Conservation (phyloP, 1,140 invertebrate species). For the Zophobas morio region DNA sequence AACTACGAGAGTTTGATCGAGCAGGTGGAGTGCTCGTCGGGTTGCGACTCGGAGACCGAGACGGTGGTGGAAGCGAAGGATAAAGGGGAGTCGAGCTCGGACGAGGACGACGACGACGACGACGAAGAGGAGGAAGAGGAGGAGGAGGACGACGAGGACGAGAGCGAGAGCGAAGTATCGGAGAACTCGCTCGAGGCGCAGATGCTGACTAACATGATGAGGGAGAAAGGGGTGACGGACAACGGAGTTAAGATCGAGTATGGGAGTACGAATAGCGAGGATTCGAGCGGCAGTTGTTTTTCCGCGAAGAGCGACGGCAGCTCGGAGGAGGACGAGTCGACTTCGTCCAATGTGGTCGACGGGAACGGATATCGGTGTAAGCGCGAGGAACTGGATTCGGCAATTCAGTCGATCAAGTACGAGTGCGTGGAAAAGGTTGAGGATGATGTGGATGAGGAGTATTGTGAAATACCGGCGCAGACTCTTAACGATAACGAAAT, state of each 20-base stretch:
- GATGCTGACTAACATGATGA: slow-evolving; percentile 55
- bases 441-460: slow-evolving; percentile 55
- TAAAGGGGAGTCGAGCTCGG: slow-evolving; percentile 51
- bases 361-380: slow-evolving; percentile 49
- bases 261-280: slow-evolving; percentile 47
- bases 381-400: slow-evolving; percentile 62
- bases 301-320: slow-evolving; percentile 45
- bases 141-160: slow-evolving; percentile 49
- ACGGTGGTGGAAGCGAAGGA: slow-evolving; percentile 56
- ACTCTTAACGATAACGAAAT: slow-evolving; percentile 63
- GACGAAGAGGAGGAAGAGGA: slow-evolving; percentile 52
- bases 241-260: slow-evolving; percentile 36
- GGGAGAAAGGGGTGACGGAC: slow-evolving; percentile 37
- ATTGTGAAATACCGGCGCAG: slow-evolving; percentile 58
- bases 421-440: slow-evolving; percentile 52
- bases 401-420: slow-evolving; percentile 62
- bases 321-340: slow-evolving; percentile 50
- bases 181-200: slow-evolving; percentile 51
- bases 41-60: slow-evolving; percentile 32
- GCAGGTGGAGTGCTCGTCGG: slow-evolving; percentile 63
- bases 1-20: slow-evolving; percentile 65
- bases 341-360: slow-evolving; percentile 3
- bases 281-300: slow-evolving; percentile 34
- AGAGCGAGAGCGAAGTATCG: slow-evolving; percentile 36
- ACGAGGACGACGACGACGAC: slow-evolving; percentile 62